A percentile compares a stretch with the other conserved stretches of the same genome.
phyloP scores from a whole-genome alignment of 2,797 vertebrate species.

The Manis crassicaudata region DNA sequence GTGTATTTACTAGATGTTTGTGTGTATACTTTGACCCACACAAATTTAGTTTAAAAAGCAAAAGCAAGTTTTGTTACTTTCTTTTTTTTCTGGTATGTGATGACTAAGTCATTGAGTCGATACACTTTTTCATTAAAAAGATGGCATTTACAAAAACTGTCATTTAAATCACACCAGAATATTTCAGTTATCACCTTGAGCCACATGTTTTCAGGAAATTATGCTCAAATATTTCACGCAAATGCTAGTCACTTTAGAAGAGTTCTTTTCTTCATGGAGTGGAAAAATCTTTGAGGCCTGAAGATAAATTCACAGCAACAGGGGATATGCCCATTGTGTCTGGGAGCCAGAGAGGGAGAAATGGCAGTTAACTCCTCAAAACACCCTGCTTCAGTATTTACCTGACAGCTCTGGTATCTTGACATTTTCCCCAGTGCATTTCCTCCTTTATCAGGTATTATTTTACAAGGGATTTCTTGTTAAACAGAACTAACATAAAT shows the following conservation, averaged over 20 bases:
- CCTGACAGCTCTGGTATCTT: slow-evolving; percentile 64
- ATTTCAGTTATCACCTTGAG: slow-evolving; percentile 51
- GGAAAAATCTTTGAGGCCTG: slow-evolving; percentile 40
- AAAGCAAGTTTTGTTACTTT: neutral
- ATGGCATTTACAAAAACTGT: slow-evolving; percentile 56
- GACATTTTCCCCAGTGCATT: slow-evolving; percentile 77
- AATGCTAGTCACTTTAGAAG: slow-evolving; percentile 24
- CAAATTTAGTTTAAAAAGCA: slow-evolving; percentile 45
- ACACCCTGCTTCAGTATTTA: slow-evolving; percentile 70
- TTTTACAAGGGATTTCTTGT: slow-evolving; percentile 79
- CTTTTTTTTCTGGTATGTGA: neutral
- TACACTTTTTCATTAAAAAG: neutral
- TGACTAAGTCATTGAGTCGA: neutral
- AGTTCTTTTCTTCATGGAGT: neutral
- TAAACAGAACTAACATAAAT: slow-evolving; percentile 76
- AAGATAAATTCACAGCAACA: slow-evolving; percentile 62
- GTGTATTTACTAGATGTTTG: neutral
- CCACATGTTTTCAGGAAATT: slow-evolving; percentile 54
- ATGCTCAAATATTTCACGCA: slow-evolving; percentile 46
- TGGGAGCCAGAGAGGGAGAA: neutral
- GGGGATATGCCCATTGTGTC: slow-evolving; percentile 56
- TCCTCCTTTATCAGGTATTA: slow-evolving; percentile 73
- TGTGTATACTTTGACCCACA: neutral
- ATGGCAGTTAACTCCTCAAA: slow-evolving; percentile 60
- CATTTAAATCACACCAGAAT: slow-evolving; percentile 43